phyloP scores from a whole-genome alignment of 2,797 vertebrate genomes.

The Sebastes goodei region DNA sequence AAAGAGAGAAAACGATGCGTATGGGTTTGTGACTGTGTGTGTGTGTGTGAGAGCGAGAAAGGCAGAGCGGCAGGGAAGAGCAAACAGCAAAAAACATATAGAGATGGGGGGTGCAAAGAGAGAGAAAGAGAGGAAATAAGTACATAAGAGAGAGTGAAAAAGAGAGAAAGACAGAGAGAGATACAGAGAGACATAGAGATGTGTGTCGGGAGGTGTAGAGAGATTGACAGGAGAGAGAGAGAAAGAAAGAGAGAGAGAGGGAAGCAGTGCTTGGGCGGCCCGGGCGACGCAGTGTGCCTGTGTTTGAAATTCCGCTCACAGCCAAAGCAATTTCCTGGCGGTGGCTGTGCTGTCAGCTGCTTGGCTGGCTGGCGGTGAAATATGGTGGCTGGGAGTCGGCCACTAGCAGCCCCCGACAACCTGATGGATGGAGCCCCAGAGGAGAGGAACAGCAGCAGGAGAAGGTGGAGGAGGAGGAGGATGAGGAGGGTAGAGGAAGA shows the following conservation, averaged over 20 bases:
- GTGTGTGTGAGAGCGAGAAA: neutral
- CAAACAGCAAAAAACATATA: constrained; percentile 35
- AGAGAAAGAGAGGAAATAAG: constrained; percentile 54
- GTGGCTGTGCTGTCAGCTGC: constrained; percentile 97
- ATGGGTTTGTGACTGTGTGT: constrained; percentile 17
- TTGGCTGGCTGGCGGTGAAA: constrained; percentile 98
- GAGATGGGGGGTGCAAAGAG: constrained; percentile 17
- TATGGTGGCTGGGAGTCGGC: constrained; percentile 94
- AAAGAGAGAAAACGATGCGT: constrained; percentile 32
- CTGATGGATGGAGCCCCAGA: constrained; percentile 93
- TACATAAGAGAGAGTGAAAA: constrained; percentile 36
- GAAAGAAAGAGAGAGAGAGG: constrained; percentile 58
- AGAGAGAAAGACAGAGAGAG: constrained; percentile 33
- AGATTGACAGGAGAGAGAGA: constrained; percentile 64
- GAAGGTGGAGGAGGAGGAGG: constrained; percentile 49
- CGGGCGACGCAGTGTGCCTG: constrained; percentile 82
- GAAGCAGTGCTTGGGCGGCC: constrained; percentile 77
- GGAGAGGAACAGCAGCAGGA: constrained; percentile 81
- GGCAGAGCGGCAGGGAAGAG: constrained; percentile 17
- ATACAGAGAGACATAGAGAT: constrained; percentile 56
- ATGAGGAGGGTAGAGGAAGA: constrained; percentile 30
- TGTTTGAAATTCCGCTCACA: constrained; percentile 99
- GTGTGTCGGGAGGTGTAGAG: constrained; percentile 43
- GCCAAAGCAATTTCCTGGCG: constrained; percentile 96
- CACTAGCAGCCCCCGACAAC: constrained; percentile 94